Evolutionary conservation across 2,113 vertebrate genomes (phyloP).

Genomic region (Tenrec ecaudatus): DNA sequence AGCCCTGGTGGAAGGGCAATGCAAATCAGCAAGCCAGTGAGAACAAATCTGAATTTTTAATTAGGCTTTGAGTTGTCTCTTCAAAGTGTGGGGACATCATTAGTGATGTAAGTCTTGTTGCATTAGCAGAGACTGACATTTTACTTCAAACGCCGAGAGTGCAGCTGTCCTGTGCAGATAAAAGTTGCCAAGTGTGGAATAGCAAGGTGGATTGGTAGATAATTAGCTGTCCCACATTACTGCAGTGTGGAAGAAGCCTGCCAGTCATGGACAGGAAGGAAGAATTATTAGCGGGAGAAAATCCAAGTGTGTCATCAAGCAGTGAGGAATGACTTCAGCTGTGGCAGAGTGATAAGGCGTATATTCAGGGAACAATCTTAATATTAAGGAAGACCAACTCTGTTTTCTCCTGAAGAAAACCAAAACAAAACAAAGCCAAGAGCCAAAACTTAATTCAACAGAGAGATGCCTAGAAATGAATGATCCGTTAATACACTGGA

Average conservation of each 20-base stretch:
- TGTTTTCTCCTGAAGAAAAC: not conserved
- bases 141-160: constrained; percentile 85
- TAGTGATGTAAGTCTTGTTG: constrained; percentile 84
- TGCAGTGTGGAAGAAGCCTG: constrained; percentile 71
- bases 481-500: not conserved
- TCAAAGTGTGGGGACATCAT: constrained; percentile 89
- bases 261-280: constrained; percentile 70
- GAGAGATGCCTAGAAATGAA: constrained; percentile 27
- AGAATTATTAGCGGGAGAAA: constrained; percentile 81
- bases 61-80: constrained; percentile 90
- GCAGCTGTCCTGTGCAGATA: constrained; percentile 89
- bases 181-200: constrained; percentile 83
- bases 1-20: constrained; percentile 82
- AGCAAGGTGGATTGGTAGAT: constrained; percentile 90
- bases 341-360: constrained; percentile 81
- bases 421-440: not conserved
- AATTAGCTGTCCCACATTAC: constrained; percentile 85
- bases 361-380: constrained; percentile 51
- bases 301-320: constrained; percentile 69
- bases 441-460: constrained; percentile 28
- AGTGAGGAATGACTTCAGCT: constrained; percentile 79
- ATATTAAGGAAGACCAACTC: not conserved
- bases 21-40: constrained; percentile 76
- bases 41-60: constrained; percentile 92
- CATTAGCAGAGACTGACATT: constrained; percentile 84